phyloP scores from a whole-genome alignment of 2,888 invertebrate species.

The Megamerina dolium region DNA sequence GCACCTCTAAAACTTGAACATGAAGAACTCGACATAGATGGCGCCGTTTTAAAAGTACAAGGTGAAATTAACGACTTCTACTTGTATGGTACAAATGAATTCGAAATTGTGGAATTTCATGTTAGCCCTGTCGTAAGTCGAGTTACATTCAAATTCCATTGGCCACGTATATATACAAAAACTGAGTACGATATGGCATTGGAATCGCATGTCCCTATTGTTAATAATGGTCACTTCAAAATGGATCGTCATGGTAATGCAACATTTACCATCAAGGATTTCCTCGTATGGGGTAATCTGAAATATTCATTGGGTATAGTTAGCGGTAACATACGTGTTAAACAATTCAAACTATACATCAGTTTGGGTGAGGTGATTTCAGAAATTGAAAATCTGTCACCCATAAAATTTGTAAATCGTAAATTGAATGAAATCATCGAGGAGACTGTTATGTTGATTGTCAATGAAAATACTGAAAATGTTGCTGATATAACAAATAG shows the following conservation, averaged over 20 bases:
- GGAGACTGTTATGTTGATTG: constrained; percentile 31
- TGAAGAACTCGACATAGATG: constrained; percentile 21
- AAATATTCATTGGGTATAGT: constrained; percentile 29
- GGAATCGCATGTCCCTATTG: constrained; percentile 16
- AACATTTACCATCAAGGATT: constrained; percentile 29
- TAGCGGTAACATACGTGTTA: constrained; percentile 24
- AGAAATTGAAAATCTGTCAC: constrained; percentile 34
- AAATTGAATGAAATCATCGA: constrained; percentile 38
- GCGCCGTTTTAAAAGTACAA: constrained; percentile 17
- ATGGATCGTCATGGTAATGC: constrained; percentile 31
- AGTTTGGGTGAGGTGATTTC: constrained; percentile 33
- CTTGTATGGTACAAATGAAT: constrained; percentile 33
- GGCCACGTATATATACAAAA: constrained; percentile 25
- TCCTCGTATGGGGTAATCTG: constrained; percentile 26
- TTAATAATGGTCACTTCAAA: constrained; percentile 12
- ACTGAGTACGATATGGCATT: constrained; percentile 31
- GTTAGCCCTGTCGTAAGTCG: constrained; percentile 24
- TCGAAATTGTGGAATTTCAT: constrained; percentile 26
- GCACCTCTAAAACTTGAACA: constrained; percentile 29
- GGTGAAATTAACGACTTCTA: constrained; percentile 27
- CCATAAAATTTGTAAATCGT: constrained; percentile 30
- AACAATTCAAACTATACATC: constrained; percentile 26
- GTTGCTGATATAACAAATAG: constrained; percentile 26
- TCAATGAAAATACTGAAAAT: constrained; percentile 39
- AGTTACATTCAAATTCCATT: constrained; percentile 28